Percentiles rank a stretch among this genome's conserved stretches.
Evolutionary conservation across 2,888 invertebrate genomes (phyloP).

Genomic region (Machimus atricapillus): DNA sequence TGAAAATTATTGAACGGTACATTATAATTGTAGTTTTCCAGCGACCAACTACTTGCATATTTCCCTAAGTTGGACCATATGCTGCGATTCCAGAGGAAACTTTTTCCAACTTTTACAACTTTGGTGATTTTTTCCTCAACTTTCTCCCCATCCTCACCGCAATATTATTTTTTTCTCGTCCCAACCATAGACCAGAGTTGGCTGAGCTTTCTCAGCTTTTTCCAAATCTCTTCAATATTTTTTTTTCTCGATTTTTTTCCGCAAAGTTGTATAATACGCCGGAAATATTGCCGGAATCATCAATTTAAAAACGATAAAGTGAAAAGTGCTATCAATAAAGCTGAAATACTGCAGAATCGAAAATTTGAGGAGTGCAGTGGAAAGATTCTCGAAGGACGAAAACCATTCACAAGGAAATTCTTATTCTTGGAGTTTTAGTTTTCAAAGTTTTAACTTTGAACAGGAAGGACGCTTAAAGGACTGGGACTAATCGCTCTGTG

Average conservation of each 20-base stretch:
- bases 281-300: conserved; percentile 32
- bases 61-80: conserved; percentile 23
- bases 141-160: neutral
- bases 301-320: conserved; percentile 33
- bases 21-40: conserved; percentile 33
- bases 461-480: neutral
- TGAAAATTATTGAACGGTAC: conserved; percentile 37
- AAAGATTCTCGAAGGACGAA: neutral
- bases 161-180: neutral
- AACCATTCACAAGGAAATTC: neutral
- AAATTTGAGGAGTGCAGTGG: neutral
- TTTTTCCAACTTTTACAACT: conserved; percentile 33
- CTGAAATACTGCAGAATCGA: neutral
- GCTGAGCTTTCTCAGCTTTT: conserved; percentile 10
- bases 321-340: conserved; percentile 23
- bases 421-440: neutral
- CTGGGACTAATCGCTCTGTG: neutral
- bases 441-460: neutral
- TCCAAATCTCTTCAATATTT: neutral
- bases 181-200: neutral
- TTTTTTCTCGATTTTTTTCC: neutral
- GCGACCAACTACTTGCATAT: conserved; percentile 33
- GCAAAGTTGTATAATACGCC: conserved; percentile 31
- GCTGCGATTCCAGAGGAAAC: conserved; percentile 9
- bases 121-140: conserved; percentile 24